Evolutionary conservation across 2,888 invertebrate species (phyloP), one percentile per base, ranked within the genome.

Genomic region (Lissocephala sabroskyi): DNA sequence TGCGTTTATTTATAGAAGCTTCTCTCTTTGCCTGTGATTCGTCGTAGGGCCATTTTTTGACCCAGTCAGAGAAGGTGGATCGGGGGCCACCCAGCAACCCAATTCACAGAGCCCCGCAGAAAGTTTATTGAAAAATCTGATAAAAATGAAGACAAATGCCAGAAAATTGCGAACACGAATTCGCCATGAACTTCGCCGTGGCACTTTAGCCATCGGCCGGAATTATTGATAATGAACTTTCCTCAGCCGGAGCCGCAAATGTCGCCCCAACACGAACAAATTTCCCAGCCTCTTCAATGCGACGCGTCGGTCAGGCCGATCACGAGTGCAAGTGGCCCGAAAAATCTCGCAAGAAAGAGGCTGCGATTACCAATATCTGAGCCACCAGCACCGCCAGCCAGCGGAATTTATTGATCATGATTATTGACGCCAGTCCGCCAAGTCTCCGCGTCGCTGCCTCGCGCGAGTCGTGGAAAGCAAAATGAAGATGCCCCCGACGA

Each of bases 371-470:
- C 35, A 49, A 61, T 53, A 65, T 59, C 65, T 43, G 52, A n/a
- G n/a, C n/a, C n/a, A n/a, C n/a, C n/a, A n/a, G n/a, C n/a, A n/a
- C n/a, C n/a, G n/a, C n/a, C 56, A 62, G 48, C 57, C 7, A 7
- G 7, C 54, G 52, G 56, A 73, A 76, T 71, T 76, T 71, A 71
- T 71, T 71, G 70, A 76, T 71, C 70, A 73, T 71, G 74, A 71
- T 71, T 73, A 54, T 60, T 71, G 63, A 61, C 55, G 64, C 67
- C 9, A 13, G 16, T 5, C n/a, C n/a, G n/a, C n/a, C n/a, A n/a
- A n/a, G n/a, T n/a, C n/a, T n/a, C n/a, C n/a, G n/a, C n/a, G n/a
- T n/a, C n/a, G n/a, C n/a, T n/a, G n/a, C 13, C 75, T 64, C 75
- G 71, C 71, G 10, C 35, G 16, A 63, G 76, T 71, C 67, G 76